Conservation (phyloP, 2,888 invertebrate species). For the Anoncus sp. region DNA sequence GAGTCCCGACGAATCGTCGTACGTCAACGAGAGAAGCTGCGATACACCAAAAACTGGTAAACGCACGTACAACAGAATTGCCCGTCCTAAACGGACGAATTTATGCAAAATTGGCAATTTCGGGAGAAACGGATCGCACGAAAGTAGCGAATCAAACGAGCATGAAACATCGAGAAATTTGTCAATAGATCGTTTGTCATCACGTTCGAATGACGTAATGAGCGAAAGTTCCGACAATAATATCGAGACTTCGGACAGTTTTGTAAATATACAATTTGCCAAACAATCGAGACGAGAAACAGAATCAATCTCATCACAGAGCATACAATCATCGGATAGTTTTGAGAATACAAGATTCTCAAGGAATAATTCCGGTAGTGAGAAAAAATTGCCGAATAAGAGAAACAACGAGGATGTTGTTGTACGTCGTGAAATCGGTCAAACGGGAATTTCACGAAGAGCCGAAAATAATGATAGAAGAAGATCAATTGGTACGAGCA, state of each 20-base stretch:
- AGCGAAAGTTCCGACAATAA: conserved; percentile 75
- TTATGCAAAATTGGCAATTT: conserved; percentile 51
- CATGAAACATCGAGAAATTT: conserved; percentile 47
- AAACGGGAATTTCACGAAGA: conserved; percentile 22
- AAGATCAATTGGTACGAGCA: conserved; percentile 20
- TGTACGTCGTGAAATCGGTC: not conserved
- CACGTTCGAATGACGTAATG: conserved; percentile 68
- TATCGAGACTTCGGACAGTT: conserved; percentile 78
- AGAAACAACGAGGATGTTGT: conserved; percentile 37
- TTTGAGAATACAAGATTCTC: conserved; percentile 73
- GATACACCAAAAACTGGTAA: conserved; percentile 65
- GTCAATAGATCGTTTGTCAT: conserved; percentile 55
- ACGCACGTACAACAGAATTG: conserved; percentile 34
- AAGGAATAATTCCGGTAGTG: conserved; percentile 45
- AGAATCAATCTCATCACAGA: conserved; percentile 73
- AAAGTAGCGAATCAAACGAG: conserved; percentile 25
- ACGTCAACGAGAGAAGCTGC: conserved; percentile 31
- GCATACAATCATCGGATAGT: conserved; percentile 75
- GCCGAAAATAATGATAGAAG: conserved; percentile 23
- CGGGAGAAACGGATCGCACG: conserved; percentile 40
- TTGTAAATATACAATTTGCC: conserved; percentile 77
- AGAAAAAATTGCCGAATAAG: conserved; percentile 53
- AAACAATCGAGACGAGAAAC: conserved; percentile 66
- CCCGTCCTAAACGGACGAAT: conserved; percentile 51
- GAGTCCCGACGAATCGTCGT: not conserved